Conservation (phyloP, 2,888 invertebrate species). For the Xiphydria camelus region DNA sequence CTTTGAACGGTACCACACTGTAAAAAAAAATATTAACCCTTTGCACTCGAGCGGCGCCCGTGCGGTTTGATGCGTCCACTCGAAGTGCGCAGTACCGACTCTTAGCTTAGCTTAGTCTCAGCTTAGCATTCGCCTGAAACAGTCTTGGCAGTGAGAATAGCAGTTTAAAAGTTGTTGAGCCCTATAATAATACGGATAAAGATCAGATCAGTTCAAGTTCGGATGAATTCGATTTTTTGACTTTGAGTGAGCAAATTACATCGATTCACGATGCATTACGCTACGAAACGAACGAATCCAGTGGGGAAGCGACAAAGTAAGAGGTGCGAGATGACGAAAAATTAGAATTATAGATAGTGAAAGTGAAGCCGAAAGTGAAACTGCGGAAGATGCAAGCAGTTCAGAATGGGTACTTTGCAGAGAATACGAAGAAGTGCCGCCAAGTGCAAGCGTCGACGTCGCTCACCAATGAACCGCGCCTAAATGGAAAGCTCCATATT, state of each 20-base stretch:
- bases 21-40: conserved; percentile 6
- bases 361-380: conserved; percentile 11
- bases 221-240: conserved; percentile 16
- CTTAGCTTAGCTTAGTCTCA: conserved; percentile 9
- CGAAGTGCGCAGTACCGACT: too few relatives aligned
- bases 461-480: too few relatives aligned
- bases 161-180: conserved; percentile 14
- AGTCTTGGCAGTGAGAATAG: conserved; percentile 15
- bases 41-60: too few relatives aligned
- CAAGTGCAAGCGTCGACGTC: too few relatives aligned
- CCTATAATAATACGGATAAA: conserved; percentile 17
- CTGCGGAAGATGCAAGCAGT: conserved; percentile 18
- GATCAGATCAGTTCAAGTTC: conserved; percentile 18
- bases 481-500: too few relatives aligned
- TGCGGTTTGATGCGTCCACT: too few relatives aligned
- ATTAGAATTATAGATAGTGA: conserved; percentile 17
- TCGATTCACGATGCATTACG: conserved; percentile 10
- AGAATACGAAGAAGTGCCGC: conserved; percentile 19
- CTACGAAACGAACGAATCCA: conserved; percentile 8
- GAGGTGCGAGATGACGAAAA: conserved; percentile 11
- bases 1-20: conserved; percentile 8
- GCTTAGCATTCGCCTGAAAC: conserved; percentile 17
- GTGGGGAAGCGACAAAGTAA: conserved; percentile 13
- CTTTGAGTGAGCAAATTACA: conserved; percentile 12
- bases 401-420: conserved; percentile 20